Evolutionary conservation across 2,888 invertebrate genomes (phyloP), one percentile per base, ranked within the genome.

Genomic region (Eledona agricola): DNA sequence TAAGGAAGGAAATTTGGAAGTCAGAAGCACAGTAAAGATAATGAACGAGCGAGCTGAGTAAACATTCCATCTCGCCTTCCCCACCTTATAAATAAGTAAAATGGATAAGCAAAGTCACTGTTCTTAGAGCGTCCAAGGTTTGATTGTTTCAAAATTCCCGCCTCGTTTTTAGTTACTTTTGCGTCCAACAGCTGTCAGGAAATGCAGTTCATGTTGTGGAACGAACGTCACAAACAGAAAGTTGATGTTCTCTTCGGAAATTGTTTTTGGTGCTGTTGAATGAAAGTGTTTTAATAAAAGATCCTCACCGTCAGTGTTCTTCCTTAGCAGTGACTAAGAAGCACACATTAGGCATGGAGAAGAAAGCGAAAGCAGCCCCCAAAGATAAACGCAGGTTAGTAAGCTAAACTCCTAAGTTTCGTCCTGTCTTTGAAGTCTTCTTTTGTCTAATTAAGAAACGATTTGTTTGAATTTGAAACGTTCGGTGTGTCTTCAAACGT

Each of bases 361-460:
- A 55, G 28, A 73, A 73, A 65, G 46, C 59, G 52, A 73, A 74
- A 64, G 57, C 66, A 52, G 64, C 68, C 15, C 69, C 82, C 60
- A 87, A 83, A 78, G 87, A 86, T 72, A 88, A 87, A 78, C 81
- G 86, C 76, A 85, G 86, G 88, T 88, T 77, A 82, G 72, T 72
- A 51, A 42, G n/a, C n/a, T n/a, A 25, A 25, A 40, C 12, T 19
- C n/a, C n/a, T n/a, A n/a, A n/a, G n/a, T n/a, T n/a, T n/a, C n/a
- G n/a, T n/a, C n/a, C n/a, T n/a, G n/a, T n/a, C n/a, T 19, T 19
- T 19, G 6, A 19, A 6, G 19, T 19, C n/a, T n/a, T n/a, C n/a
- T n/a, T n/a, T n/a, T n/a, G n/a, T n/a, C n/a, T n/a, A n/a, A n/a
- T n/a, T n/a, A n/a, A n/a, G n/a, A n/a, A n/a, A n/a, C n/a, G n/a